A percentile compares a stretch with the other conserved stretches of the same genome.
Conservation (phyloP, 2,888 invertebrate species). For the Platycnemis pennipes region DNA sequence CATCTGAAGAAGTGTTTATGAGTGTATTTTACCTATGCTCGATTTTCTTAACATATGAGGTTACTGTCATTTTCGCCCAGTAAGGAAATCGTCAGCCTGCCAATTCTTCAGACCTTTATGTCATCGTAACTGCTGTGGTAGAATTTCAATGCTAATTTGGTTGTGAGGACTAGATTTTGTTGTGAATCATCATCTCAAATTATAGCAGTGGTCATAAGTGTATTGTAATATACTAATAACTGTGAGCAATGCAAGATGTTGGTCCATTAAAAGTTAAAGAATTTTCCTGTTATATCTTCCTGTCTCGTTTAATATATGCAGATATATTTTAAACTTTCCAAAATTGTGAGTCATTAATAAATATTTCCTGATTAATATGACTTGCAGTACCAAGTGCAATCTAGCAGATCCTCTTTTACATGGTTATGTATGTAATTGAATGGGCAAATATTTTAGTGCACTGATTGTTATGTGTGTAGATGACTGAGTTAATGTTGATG, state of each 20-base stretch:
- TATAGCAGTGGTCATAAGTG: constrained; percentile 46
- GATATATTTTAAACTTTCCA: not conserved
- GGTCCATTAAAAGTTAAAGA: constrained; percentile 17
- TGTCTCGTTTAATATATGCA: not conserved
- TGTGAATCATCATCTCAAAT: not conserved
- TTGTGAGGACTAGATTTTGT: constrained; percentile 40
- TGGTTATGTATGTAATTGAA: not conserved
- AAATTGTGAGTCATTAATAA: not conserved
- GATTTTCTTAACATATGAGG: not conserved
- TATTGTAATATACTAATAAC: constrained; percentile 39
- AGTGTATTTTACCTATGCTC: constrained; percentile 50
- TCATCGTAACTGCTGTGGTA: constrained; percentile 26
- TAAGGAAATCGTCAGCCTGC: constrained; percentile 1
- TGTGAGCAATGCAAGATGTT: constrained; percentile 16
- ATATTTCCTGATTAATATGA: not conserved
- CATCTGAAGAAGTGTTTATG: constrained; percentile 24
- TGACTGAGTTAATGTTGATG: constrained; percentile 57
- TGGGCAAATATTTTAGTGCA: constrained; percentile 37
- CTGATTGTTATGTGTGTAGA: constrained; percentile 64
- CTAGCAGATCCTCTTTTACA: not conserved
- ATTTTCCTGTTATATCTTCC: not conserved
- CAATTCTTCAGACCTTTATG: constrained; percentile 20
- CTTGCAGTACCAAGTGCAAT: not conserved
- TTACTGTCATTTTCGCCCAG: not conserved
- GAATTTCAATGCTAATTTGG: constrained; percentile 17